Evolutionary conservation across 2,797 vertebrate species (phyloP).

Genomic region (Macropodus opercularis): DNA sequence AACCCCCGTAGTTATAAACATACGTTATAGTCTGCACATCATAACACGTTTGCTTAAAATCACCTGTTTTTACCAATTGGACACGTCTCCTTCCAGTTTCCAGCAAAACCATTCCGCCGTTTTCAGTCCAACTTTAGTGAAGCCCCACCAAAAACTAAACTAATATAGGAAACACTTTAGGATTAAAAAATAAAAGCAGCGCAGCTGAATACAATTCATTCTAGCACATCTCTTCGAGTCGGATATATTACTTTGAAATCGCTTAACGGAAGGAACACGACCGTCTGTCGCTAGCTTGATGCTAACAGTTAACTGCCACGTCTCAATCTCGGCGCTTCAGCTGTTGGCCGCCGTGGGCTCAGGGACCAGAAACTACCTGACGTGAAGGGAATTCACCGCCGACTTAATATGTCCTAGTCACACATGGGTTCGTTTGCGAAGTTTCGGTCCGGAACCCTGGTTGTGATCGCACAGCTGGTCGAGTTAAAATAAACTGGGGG

Average conservation of each 20-base stretch:
- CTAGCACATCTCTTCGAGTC: rapidly evolving
- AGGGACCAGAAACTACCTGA: constrained; percentile 9
- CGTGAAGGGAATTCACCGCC: constrained; percentile 7
- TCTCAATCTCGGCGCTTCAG: constrained; percentile 80
- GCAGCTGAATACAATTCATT: rapidly evolving
- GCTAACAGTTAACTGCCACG: constrained; percentile 84
- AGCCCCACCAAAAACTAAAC: neutral
- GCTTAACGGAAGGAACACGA: rapidly evolving
- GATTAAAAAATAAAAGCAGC: constrained; percentile 57
- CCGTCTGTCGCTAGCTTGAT: neutral
- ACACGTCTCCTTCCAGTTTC: constrained; percentile 27
- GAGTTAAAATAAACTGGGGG: constrained; percentile 42
- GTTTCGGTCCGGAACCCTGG: constrained; percentile 58
- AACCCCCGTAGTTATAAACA: too few relatives aligned
- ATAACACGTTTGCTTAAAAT: neutral
- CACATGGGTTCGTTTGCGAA: neutral
- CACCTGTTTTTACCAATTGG: constrained; percentile 20
- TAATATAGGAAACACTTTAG: neutral
- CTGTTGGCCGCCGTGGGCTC: constrained; percentile 23
- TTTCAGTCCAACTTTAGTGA: constrained; percentile 45
- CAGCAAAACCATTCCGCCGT: constrained; percentile 43
- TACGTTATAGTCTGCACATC: too few relatives aligned
- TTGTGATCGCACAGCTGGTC: constrained; percentile 42
- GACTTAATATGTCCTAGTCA: too few relatives aligned
- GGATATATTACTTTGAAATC: constrained; percentile 53